phyloP scores from a whole-genome alignment of 92 coral and sea anemone species.

The Pocillopora grandis region DNA sequence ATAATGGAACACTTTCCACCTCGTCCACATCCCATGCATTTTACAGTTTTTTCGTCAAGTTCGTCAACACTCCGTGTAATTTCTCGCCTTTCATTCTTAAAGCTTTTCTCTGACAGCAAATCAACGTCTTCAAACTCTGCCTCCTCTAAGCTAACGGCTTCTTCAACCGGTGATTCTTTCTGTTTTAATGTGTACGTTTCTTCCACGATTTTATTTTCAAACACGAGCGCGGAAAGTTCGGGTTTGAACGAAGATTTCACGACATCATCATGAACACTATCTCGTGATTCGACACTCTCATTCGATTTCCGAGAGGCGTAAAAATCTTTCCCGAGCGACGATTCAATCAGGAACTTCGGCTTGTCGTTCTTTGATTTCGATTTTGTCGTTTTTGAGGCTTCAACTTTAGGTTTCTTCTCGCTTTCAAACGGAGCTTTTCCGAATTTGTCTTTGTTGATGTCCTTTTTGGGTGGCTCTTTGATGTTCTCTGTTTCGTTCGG shows the following conservation, averaged over 20 bases:
- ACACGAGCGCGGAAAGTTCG: constrained; percentile 55
- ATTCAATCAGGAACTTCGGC: constrained; percentile 85
- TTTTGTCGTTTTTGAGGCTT: constrained; percentile 53
- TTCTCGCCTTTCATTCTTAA: constrained; percentile 67
- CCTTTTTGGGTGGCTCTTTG: constrained; percentile 49
- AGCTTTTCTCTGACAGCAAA: constrained; percentile 60
- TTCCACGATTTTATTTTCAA: constrained; percentile 68
- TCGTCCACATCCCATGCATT: constrained; percentile 78
- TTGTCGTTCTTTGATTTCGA: constrained; percentile 73
- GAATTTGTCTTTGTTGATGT: constrained; percentile 66
- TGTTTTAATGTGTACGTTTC: constrained; percentile 13
- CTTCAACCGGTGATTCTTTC: background rate
- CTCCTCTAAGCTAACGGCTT: constrained; percentile 33
- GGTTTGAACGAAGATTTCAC: constrained; percentile 45
- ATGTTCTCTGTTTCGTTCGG: constrained; percentile 13
- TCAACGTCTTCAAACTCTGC: constrained; percentile 79
- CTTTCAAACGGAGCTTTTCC: constrained; percentile 65
- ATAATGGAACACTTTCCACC: constrained; percentile 84
- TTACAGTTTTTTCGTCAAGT: constrained; percentile 83
- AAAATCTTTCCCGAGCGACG: constrained; percentile 84
- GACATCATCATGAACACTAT: constrained; percentile 61
- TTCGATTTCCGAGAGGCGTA: constrained; percentile 61
- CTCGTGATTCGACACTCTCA: constrained; percentile 56
- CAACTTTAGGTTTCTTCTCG: constrained; percentile 51
- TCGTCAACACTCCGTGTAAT: constrained; percentile 72